Percentiles rank a stretch among this genome's conserved stretches.
Conservation (phyloP, 2,113 vertebrate genomes). For the Crypturellus undulatus region DNA sequence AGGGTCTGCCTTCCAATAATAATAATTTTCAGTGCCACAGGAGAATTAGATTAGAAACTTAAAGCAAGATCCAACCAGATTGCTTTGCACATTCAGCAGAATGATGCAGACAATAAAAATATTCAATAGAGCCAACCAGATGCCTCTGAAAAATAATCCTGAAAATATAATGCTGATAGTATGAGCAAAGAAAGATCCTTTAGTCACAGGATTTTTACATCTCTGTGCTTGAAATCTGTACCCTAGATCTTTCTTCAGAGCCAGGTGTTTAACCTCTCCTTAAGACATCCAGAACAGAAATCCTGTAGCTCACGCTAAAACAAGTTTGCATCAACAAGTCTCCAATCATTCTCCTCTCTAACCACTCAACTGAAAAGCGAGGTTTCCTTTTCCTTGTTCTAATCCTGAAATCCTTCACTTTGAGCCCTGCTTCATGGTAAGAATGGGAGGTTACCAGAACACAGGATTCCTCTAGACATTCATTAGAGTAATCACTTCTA, state of each 20-base stretch:
- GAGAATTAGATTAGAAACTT: background rate
- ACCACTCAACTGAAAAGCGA: background rate
- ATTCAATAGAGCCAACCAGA: accelerated
- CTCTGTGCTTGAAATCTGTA: background rate
- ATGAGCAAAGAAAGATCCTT: background rate
- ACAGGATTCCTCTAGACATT: background rate
- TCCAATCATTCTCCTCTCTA: background rate
- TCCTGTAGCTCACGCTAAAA: background rate
- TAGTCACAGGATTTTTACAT: background rate
- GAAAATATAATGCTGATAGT: background rate
- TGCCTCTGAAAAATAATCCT: background rate
- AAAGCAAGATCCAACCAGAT: background rate
- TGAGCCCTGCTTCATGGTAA: background rate
- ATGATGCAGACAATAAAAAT: background rate
- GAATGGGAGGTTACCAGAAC: background rate
- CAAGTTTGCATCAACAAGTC: background rate
- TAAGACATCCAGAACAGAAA: background rate
- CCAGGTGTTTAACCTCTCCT: background rate
- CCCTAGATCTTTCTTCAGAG: background rate
- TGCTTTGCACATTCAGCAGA: background rate
- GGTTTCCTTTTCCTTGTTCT: background rate
- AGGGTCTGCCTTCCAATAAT: background rate
- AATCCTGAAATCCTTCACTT: background rate
- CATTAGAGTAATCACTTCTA: background rate
- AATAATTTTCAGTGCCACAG: background rate